These are phyloP conservation scores for Brenthis hecate DNA, from an alignment of 2,888 invertebrate species.

Conservation along the genomic window DNA sequence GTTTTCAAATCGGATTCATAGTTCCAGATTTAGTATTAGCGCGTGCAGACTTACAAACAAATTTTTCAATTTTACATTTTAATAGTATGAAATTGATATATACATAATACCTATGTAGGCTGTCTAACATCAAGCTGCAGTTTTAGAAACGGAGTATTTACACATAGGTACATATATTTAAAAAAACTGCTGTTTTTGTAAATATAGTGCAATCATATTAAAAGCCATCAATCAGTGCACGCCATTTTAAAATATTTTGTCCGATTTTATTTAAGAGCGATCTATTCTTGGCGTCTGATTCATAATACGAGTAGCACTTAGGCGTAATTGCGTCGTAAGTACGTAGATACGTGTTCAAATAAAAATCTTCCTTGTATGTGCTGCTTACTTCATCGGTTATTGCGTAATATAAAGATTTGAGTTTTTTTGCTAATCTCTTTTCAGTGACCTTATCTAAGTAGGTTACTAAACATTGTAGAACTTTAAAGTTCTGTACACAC, in stretches of 20 bases:
- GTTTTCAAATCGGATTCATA: too few relatives aligned
- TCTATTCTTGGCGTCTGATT: conserved; percentile 52
- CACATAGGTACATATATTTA: neutral
- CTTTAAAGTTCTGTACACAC: neutral
- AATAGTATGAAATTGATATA: too few relatives aligned
- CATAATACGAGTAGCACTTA: conserved; percentile 48
- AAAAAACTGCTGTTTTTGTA: neutral
- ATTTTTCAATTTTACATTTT: too few relatives aligned
- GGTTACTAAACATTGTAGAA: neutral
- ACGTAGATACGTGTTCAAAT: conserved; percentile 22
- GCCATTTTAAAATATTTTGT: conserved; percentile 14
- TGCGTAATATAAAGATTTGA: conserved; percentile 4
- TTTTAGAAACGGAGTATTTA: too few relatives aligned
- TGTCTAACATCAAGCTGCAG: too few relatives aligned
- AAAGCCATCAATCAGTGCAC: conserved; percentile 13
- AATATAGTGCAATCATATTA: neutral
- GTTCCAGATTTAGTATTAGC: too few relatives aligned
- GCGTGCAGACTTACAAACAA: too few relatives aligned
- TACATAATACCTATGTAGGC: too few relatives aligned
- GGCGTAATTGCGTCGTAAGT: conserved; percentile 47
- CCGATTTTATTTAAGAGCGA: conserved; percentile 23
- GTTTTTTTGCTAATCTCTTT: conserved; percentile 5
- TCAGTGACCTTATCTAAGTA: conserved; percentile 7
- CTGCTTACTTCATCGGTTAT: conserved; percentile 14
- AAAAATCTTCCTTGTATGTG: conserved; percentile 28